Evolutionary conservation across 2,888 invertebrate species (phyloP), one percentile per base, ranked within the genome.

Genomic region (Halictus quadricinctus): DNA sequence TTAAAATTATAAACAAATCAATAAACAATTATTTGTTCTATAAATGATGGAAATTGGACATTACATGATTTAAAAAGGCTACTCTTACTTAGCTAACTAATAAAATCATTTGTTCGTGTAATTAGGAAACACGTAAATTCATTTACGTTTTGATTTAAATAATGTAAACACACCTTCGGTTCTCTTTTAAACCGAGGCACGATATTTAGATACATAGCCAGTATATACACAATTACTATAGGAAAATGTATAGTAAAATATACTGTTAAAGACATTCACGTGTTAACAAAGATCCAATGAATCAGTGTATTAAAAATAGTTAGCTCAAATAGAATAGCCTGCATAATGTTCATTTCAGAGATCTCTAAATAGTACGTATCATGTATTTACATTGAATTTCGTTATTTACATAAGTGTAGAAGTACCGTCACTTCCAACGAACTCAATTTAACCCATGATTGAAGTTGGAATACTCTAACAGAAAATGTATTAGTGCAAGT

Each of bases 361-460:
- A 76, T 82, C 70, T 81, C 76, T 84, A 84, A 84, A 84, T 78
- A 85, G 58, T 83, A 81, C 54, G 60, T 82, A 84, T 79, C 80
- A 75, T 84, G 73, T 85, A 85, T 89, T 82, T 90, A 90, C 86
- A 90, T 75, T 80, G 73, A 86, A 83, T 86, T 80, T 84, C 80
- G 79, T 84, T 90, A 90, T 90, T 90, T 90, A 90, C 90, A 90
- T 64, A 86, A 80, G 76, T 81, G 60, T 43, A 80, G 80, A 81
- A 81, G 72, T 81, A 79, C 29, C 58, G 21, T 78, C 50, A 83
- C 80, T 79, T 83, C 54, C 8, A 73, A 77, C 50, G 76, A 79
- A 83, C 15, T 74, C 76, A 78, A 72, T 48, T 81, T 64, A 66
- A 85, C 46, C 13, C 76, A 83, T 72, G 50, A 83, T 82, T 82